Evolutionary conservation across 2,797 vertebrate species (phyloP).

Genomic region (Meda fulgida): DNA sequence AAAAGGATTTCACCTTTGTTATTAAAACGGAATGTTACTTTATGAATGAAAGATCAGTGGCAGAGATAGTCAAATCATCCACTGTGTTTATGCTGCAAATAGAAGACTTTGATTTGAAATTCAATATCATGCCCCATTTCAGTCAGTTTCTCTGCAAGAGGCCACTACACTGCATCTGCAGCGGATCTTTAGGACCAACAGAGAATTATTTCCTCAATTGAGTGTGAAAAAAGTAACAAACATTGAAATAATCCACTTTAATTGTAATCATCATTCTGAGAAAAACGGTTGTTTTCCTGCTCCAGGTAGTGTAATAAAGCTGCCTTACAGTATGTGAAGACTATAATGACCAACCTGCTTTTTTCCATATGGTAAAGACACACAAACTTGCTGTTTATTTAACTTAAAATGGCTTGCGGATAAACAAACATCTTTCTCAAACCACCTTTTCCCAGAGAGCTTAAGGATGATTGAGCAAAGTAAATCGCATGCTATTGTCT

Average conservation of each 20-base stretch:
- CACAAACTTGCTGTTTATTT: not conserved
- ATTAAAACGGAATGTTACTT: constrained; percentile 18
- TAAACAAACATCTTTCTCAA: not conserved
- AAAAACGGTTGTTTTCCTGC: not conserved
- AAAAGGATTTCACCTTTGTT: not conserved
- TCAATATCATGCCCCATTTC: constrained; percentile 36
- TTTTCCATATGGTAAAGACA: not conserved
- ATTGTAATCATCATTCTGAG: not conserved
- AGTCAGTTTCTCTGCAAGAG: constrained; percentile 28
- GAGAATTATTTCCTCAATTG: not conserved
- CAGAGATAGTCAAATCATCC: not conserved
- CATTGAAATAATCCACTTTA: not conserved
- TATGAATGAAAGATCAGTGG: constrained; percentile 33
- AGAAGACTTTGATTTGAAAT: constrained; percentile 35
- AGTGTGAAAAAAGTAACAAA: not conserved
- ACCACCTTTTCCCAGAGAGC: not conserved
- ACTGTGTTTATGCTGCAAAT: constrained; percentile 33
- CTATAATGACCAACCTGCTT: not conserved
- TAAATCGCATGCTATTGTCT: not conserved
- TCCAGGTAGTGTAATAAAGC: not conserved
- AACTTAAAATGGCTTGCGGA: not conserved
- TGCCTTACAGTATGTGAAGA: not conserved
- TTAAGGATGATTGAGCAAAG: not conserved
- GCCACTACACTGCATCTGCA: not conserved
- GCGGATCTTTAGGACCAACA: not conserved